These are phyloP conservation scores for Kuschelorhynchus macadamiae DNA, from an alignment of 2,888 invertebrate species.

Conservation along the genomic window DNA sequence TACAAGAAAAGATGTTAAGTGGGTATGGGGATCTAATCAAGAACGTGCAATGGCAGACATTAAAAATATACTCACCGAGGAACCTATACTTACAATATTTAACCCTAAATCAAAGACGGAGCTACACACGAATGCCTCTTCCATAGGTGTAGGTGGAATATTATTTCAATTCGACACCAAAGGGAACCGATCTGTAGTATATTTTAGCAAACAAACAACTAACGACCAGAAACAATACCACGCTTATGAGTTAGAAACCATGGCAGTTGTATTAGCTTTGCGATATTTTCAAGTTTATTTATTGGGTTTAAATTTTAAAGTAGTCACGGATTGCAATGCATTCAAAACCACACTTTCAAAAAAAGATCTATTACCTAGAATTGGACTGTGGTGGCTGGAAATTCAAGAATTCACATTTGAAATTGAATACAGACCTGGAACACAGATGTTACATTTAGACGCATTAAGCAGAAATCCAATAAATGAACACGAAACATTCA, in stretches of 20 bases:
- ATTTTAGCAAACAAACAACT: constrained; percentile 16
- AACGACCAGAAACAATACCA: not conserved
- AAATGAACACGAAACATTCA: too few species aligned
- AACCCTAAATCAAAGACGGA: constrained; percentile 49
- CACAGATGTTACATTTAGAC: constrained; percentile 39
- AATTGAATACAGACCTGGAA: constrained; percentile 19
- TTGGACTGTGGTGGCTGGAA: constrained; percentile 35
- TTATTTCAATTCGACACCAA: not conserved
- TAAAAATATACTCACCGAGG: not conserved
- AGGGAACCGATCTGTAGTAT: not conserved
- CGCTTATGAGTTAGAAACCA: constrained; percentile 11
- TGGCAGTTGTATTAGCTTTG: constrained; percentile 4
- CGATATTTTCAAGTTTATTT: constrained; percentile 43
- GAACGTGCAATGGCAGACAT: too few species aligned
- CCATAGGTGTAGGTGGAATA: constrained; percentile 34
- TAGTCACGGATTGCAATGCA: constrained; percentile 54
- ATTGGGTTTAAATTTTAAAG: constrained; percentile 34
- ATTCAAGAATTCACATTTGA: constrained; percentile 17
- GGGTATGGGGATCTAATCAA: too few species aligned
- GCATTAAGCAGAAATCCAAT: constrained; percentile 16
- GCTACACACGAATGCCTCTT: constrained; percentile 52
- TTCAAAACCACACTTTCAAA: constrained; percentile 51
- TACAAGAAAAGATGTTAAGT: too few species aligned
- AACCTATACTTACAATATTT: constrained; percentile 49
- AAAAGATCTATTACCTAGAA: constrained; percentile 55